A percentile compares a stretch with the other conserved stretches of the same genome.
Conservation (phyloP, 2,888 invertebrate genomes). For the Drosophila nr. perissopoda region DNA sequence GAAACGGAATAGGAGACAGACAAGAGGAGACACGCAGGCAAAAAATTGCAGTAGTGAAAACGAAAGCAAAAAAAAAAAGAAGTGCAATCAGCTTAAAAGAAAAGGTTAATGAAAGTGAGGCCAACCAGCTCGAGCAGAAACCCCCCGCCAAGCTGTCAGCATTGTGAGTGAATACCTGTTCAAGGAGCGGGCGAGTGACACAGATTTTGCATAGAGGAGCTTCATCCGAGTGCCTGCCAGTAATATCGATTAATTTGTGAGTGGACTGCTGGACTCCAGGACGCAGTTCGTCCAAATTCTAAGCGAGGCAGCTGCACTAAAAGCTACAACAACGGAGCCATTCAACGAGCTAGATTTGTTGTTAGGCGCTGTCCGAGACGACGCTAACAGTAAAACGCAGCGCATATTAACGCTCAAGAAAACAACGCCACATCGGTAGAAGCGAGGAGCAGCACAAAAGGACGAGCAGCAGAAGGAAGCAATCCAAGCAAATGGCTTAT, state of each 20-base stretch:
- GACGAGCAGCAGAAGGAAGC: constrained; percentile 2
- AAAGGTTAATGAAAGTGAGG: constrained; percentile 27
- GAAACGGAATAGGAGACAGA: constrained; percentile 1
- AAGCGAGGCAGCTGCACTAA: constrained; percentile 63
- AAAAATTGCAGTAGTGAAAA: constrained; percentile 68
- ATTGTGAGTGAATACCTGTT: constrained; percentile 13
- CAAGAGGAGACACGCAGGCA: constrained; percentile 1
- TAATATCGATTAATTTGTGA: constrained; percentile 32
- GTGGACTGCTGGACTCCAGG: constrained; percentile 6
- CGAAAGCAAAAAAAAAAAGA: constrained; percentile 45
- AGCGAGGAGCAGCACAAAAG: not conserved
- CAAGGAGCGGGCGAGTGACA: constrained; percentile 26
- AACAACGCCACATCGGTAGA: constrained; percentile 85
- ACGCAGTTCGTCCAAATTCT: constrained; percentile 47
- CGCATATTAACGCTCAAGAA: constrained; percentile 79
- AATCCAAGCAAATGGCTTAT: constrained; percentile 79
- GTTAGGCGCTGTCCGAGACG: constrained; percentile 82
- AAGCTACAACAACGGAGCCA: constrained; percentile 85
- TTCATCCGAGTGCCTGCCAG: constrained; percentile 19
- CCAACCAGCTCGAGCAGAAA: not conserved
- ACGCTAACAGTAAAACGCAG: constrained; percentile 71
- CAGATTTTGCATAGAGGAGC: constrained; percentile 30
- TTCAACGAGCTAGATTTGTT: constrained; percentile 75
- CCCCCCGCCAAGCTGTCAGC: not conserved
- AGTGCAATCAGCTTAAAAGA: constrained; percentile 17